Evolutionary conservation across 1,140 invertebrate genomes (phyloP).

Genomic region (Adelges cooleyi): DNA sequence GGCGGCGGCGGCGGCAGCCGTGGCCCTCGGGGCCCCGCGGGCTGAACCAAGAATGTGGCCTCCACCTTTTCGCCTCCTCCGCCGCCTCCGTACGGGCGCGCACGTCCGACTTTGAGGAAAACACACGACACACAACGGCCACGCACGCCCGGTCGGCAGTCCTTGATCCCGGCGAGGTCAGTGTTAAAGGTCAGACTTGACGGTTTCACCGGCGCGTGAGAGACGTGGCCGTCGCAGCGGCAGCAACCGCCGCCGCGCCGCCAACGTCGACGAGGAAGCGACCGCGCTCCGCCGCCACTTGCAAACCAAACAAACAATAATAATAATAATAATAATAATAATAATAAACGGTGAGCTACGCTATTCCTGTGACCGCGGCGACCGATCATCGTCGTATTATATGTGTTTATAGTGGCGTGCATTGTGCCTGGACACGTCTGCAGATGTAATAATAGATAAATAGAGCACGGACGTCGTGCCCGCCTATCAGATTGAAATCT

Average conservation of each 20-base stretch:
- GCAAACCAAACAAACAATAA: too few species aligned
- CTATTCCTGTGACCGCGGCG: too few species aligned
- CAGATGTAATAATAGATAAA: too few species aligned
- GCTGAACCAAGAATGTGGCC: constrained; percentile 26
- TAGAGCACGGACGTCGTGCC: too few species aligned
- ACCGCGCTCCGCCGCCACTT: too few species aligned
- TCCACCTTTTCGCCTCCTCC: constrained; percentile 27
- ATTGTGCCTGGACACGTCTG: too few species aligned
- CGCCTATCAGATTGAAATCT: too few species aligned
- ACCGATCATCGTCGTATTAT: too few species aligned
- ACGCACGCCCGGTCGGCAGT: constrained; percentile 28
- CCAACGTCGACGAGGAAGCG: too few species aligned
- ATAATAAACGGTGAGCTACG: too few species aligned
- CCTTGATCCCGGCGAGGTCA: constrained; percentile 27
- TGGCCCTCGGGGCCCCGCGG: constrained; percentile 4
- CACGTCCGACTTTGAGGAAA: constrained; percentile 18
- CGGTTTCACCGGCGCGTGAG: constrained; percentile 26
- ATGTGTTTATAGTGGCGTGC: too few species aligned
- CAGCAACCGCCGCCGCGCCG: not conserved
- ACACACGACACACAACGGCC: not conserved
- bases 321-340: too few species aligned
- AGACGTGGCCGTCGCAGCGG: constrained; percentile 5
- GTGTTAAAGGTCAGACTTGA: constrained; percentile 29
- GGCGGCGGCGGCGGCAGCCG: not conserved
- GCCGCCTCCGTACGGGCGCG: not conserved